Evolutionary conservation across 2,113 vertebrate species (phyloP).

Genomic region (Thalassoma bifasciatum): DNA sequence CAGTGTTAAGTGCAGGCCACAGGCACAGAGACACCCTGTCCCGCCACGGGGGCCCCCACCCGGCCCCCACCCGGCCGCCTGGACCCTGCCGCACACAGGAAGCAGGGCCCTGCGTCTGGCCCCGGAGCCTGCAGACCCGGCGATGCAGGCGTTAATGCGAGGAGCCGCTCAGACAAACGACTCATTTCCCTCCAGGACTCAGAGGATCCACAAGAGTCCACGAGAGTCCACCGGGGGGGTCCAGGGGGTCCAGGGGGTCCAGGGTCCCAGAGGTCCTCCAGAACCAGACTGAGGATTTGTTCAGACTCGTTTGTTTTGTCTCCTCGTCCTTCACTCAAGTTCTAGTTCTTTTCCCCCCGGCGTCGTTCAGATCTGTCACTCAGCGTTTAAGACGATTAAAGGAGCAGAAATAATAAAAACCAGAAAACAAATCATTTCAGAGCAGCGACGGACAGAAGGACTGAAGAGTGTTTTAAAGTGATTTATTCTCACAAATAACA

Average conservation of each 20-base stretch:
- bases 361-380: conserved; percentile 28
- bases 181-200: conserved; percentile 74
- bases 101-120: conserved; percentile 72
- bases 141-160: conserved; percentile 70
- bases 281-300: conserved; percentile 78
- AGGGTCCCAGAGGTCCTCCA: conserved; percentile 74
- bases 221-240: too few relatives aligned
- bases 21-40: conserved; percentile 80
- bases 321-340: conserved; percentile 61
- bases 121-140: conserved; percentile 49
- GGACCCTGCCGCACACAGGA: conserved; percentile 78
- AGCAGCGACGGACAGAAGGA: too few relatives aligned
- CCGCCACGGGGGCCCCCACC: conserved; percentile 23
- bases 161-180: conserved; percentile 71
- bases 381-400: conserved; percentile 51
- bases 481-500: too few relatives aligned
- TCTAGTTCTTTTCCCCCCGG: conserved; percentile 61
- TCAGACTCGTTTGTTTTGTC: conserved; percentile 77
- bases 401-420: not conserved
- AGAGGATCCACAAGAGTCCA: too few relatives aligned
- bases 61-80: conserved; percentile 50
- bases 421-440: not conserved
- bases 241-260: too few relatives aligned
- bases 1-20: conserved; percentile 82
- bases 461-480: too few relatives aligned